Conservation (phyloP, 2,888 invertebrate genomes). For the Onchidella celtica region DNA sequence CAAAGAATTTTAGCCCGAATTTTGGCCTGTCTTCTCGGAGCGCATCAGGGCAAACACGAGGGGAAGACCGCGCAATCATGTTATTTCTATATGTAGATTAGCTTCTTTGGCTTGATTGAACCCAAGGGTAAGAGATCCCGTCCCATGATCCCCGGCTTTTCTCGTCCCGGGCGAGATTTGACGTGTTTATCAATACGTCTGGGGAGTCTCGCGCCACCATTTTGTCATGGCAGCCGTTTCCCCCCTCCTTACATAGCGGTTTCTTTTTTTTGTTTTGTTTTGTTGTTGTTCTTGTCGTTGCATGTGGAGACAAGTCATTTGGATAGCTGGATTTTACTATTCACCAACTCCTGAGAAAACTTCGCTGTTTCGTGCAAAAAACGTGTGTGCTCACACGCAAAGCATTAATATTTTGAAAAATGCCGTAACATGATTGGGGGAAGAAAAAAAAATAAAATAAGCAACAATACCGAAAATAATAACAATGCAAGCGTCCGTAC, state of each 20-base stretch:
- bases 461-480: no score
- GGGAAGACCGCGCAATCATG: constrained; percentile 10
- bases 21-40: neutral
- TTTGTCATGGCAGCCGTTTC: neutral
- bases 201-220: constrained; percentile 21
- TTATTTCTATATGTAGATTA: constrained; percentile 45
- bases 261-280: no score
- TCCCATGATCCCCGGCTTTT: neutral
- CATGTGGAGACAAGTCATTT: neutral
- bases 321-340: neutral
- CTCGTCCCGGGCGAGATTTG: constrained; percentile 15
- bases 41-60: neutral
- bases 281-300: no score
- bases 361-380: neutral
- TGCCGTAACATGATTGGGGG: no score
- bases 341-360: neutral
- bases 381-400: constrained; percentile 2
- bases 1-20: constrained; percentile 17
- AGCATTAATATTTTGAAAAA: neutral
- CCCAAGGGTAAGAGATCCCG: constrained; percentile 19
- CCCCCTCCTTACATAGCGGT: no score
- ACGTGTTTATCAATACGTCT: constrained; percentile 38
- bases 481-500: no score
- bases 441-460: no score
- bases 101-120: constrained; percentile 38